phyloP scores from a whole-genome alignment of 2,888 invertebrate species.

The Chrysina gloriosa region DNA sequence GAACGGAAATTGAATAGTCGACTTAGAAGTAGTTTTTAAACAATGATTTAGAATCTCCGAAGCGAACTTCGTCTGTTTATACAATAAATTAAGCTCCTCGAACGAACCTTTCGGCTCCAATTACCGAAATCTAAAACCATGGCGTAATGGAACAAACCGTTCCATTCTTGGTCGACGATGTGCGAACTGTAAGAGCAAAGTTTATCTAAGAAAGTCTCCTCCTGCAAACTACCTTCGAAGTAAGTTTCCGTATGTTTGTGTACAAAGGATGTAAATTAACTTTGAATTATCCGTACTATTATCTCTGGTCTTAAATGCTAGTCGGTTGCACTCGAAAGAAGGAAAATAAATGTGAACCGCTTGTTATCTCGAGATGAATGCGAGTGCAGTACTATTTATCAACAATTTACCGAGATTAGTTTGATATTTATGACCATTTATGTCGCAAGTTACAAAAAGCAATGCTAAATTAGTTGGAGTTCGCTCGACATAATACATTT shows the following conservation, averaged over 20 bases:
- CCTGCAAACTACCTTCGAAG: slow-evolving; percentile 32
- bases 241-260: slow-evolving; percentile 38
- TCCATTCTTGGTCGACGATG: not conserved
- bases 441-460: not conserved
- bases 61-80: slow-evolving; percentile 22
- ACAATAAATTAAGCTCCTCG: slow-evolving; percentile 32
- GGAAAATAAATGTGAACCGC: slow-evolving; percentile 10
- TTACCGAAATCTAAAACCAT: slow-evolving; percentile 37
- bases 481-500: not conserved
- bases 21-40: slow-evolving; percentile 25
- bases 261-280: slow-evolving; percentile 42
- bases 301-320: slow-evolving; percentile 13
- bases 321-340: slow-evolving; percentile 9
- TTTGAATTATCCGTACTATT: slow-evolving; percentile 41
- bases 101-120: slow-evolving; percentile 39
- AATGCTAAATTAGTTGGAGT: not conserved
- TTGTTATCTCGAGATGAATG: not conserved
- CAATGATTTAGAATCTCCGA: slow-evolving; percentile 21
- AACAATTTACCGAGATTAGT: not conserved
- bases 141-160: slow-evolving; percentile 23
- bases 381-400: not conserved
- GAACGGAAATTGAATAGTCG: not conserved
- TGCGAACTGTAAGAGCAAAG: slow-evolving; percentile 24
- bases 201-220: slow-evolving; percentile 35
- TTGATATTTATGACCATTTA: not conserved